Conservation (phyloP, 2,888 invertebrate genomes). For the Meganola albula region DNA sequence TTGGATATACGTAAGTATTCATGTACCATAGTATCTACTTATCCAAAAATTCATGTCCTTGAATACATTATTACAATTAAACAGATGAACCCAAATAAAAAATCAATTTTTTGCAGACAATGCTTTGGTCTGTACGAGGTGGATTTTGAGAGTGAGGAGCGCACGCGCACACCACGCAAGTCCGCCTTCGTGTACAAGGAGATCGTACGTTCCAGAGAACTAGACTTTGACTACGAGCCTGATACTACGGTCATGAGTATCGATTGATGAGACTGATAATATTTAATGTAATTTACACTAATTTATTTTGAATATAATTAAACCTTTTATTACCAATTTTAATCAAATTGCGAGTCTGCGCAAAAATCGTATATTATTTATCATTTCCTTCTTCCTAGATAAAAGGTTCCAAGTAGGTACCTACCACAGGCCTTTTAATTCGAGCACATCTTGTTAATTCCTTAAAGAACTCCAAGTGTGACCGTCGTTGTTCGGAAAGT, state of each 20-base stretch:
- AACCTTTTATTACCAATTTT: too few relatives aligned
- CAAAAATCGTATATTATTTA: slow-evolving; percentile 22
- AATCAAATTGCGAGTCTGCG: too few relatives aligned
- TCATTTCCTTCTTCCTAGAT: slow-evolving; percentile 16
- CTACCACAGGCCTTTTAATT: slow-evolving; percentile 25
- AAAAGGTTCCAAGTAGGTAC: slow-evolving; percentile 17
- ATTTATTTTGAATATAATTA: too few relatives aligned
- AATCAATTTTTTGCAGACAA: slow-evolving; percentile 65
- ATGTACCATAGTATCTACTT: background rate
- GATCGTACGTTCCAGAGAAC: slow-evolving; percentile 53
- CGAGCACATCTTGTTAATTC: slow-evolving; percentile 37
- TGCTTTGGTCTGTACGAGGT: slow-evolving; percentile 82
- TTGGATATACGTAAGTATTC: background rate
- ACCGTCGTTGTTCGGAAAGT: slow-evolving; percentile 31
- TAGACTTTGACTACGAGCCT: slow-evolving; percentile 41
- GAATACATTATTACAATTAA: background rate
- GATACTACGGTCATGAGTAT: slow-evolving; percentile 30
- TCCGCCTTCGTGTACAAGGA: slow-evolving; percentile 75
- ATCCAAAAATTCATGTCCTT: too few relatives aligned
- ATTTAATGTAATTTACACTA: too few relatives aligned
- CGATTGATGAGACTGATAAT: slow-evolving; percentile 28
- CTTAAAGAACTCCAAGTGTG: slow-evolving; percentile 35
- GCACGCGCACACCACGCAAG: slow-evolving; percentile 79
- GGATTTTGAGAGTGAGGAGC: slow-evolving; percentile 76
- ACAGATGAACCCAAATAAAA: background rate